phyloP scores from a whole-genome alignment of 2,888 invertebrate genomes.

The Hesperia comma region DNA sequence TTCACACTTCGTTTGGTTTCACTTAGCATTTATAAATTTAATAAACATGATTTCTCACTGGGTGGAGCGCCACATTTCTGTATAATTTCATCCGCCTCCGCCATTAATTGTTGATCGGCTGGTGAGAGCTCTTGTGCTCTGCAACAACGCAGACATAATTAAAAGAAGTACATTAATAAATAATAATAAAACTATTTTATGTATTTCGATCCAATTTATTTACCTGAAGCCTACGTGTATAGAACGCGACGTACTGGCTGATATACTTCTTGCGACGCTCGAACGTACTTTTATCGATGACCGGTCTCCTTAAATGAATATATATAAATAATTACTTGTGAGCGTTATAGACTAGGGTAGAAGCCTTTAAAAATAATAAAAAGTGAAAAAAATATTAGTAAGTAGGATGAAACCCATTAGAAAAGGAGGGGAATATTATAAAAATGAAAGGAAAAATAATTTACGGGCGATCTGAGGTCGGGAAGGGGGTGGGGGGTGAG shows the following conservation, averaged over 20 bases:
- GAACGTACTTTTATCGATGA: slow-evolving; percentile 58
- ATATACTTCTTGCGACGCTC: slow-evolving; percentile 65
- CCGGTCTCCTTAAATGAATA: slow-evolving; percentile 36
- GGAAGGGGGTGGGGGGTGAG: too few relatives aligned
- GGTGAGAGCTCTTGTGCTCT: slow-evolving; percentile 64
- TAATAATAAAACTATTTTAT: too few relatives aligned
- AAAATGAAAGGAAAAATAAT: too few relatives aligned
- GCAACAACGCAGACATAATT: slow-evolving; percentile 12
- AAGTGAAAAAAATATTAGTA: too few relatives aligned
- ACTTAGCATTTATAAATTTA: too few relatives aligned
- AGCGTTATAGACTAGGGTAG: too few relatives aligned
- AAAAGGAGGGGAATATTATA: too few relatives aligned
- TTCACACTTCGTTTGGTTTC: too few relatives aligned
- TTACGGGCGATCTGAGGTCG: too few relatives aligned
- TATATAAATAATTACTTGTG: not conserved
- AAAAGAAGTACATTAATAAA: too few relatives aligned
- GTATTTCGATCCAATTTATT: not conserved
- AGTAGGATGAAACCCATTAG: too few relatives aligned
- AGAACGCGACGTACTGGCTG: slow-evolving; percentile 70
- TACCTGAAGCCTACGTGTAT: slow-evolving; percentile 66
- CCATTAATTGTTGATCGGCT: slow-evolving; percentile 63
- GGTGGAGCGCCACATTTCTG: slow-evolving; percentile 70
- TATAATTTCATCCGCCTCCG: slow-evolving; percentile 75
- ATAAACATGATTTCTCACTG: slow-evolving; percentile 51
- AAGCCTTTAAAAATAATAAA: too few relatives aligned